Evolutionary conservation across 1,140 invertebrate species (phyloP), one percentile per base, ranked within the genome.

Genomic region (Diplogasteroides magnus): DNA sequence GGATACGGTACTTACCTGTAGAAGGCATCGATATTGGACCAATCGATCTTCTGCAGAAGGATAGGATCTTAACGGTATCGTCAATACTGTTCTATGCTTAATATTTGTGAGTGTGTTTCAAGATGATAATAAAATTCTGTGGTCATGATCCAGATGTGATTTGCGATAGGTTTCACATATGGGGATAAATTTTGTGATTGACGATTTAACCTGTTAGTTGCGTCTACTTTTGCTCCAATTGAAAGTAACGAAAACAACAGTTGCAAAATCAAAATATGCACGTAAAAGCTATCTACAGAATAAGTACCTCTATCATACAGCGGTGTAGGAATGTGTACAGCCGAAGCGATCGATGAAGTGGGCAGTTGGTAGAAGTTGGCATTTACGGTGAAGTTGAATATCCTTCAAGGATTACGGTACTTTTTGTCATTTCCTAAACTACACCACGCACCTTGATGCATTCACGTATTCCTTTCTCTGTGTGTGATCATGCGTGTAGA

Each of bases 21-120:
- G n/a, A 81, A 61, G 31, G 78, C 72, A 61, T 82, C 80, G 56
- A 82, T 83, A 55, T 82, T 67, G 14, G 80, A 82, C 80, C 80
- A 82, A 1, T 82, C 74, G 37, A 82, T 78, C 60, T 78, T 68
- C 48, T 76, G 31, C 32, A 82, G 69, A 15, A 83, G 26, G 27
- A 29, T 32, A 58, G n/a, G 25, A 57, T 26, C n/a, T 48, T 48
- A 6, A 48, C 37, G n/a, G n/a, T 23, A 62, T 59, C n/a, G 14
- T 72, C 32, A n/a, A 11, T 2, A 19, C n/a, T 37, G 11, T 23
- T 37, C 23, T 2, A 23, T n/a, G 23, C 26, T 15, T 27, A 6
- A 32, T n/a, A 19, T 67, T 23, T 14, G 25, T 61, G 13, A 19
- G 19, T n/a, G 19, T n/a, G n/a, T n/a, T n/a, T n/a, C n/a, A n/a